These are phyloP conservation scores for Epinotia ramella DNA, from an alignment of 2,888 invertebrate species.

Conservation along the genomic window DNA sequence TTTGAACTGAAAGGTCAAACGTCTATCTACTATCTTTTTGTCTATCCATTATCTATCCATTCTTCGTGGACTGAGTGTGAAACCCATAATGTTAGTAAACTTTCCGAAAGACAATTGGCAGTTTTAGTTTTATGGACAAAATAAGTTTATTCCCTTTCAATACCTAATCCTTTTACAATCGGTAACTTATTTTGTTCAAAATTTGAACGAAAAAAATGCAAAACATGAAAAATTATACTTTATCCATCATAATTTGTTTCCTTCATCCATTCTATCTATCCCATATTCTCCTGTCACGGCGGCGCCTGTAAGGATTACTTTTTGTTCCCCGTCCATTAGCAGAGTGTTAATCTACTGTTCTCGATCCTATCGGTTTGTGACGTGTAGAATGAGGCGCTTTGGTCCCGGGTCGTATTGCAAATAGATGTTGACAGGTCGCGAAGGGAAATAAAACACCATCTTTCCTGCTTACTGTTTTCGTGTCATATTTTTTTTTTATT, in stretches of 20 bases:
- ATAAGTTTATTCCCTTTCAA: too few species aligned
- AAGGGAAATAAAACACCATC: constrained; percentile 3
- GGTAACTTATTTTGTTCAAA: not conserved
- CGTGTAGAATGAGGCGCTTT: constrained; percentile 18
- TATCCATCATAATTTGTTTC: not conserved
- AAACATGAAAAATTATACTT: not conserved
- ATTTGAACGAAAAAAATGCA: not conserved
- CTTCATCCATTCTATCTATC: constrained; percentile 11
- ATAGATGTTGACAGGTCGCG: constrained; percentile 30
- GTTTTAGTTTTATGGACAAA: too few species aligned
- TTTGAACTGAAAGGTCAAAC: too few species aligned
- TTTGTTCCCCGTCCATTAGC: constrained; percentile 32
- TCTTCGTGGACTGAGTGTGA: too few species aligned
- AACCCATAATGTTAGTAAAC: too few species aligned
- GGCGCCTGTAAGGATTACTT: constrained; percentile 38
- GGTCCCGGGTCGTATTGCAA: constrained; percentile 15
- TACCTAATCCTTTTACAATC: not conserved
- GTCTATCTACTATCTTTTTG: too few species aligned
- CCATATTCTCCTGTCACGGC: constrained; percentile 2
- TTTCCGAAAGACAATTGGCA: not conserved
- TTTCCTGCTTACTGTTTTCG: not conserved
- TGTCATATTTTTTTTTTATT: not conserved
- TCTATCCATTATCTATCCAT: too few species aligned
- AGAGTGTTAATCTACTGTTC: constrained; percentile 41
- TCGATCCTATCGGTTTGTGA: constrained; percentile 30